Percentiles rank a stretch among this genome's conserved stretches.
These are phyloP conservation scores for Vipera latastei DNA, from an alignment of 2,797 vertebrate species.

Conservation along the genomic window DNA sequence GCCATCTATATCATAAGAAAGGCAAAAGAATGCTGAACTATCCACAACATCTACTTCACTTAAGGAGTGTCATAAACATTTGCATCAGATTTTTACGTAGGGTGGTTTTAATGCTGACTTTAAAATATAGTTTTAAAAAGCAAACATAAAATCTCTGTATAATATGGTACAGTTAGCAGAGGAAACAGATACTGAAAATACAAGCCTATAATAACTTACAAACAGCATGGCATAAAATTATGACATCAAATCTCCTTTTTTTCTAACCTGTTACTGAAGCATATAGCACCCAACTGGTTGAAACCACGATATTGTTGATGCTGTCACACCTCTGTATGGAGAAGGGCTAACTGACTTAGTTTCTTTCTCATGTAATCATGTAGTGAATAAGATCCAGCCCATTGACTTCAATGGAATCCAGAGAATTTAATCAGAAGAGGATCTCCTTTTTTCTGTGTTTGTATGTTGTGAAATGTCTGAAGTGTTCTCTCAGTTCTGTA, in stretches of 20 bases:
- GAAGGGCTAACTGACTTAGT: neutral
- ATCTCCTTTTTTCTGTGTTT: conserved; percentile 51
- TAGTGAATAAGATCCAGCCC: neutral
- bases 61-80: neutral
- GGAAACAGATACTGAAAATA: neutral
- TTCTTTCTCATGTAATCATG: neutral
- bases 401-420: conserved; percentile 29
- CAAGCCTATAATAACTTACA: neutral
- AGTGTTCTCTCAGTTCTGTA: conserved; percentile 63
- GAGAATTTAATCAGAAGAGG: neutral
- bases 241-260: neutral
- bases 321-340: neutral
- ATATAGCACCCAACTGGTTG: neutral
- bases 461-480: conserved; percentile 66
- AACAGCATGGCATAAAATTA: neutral
- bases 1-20: neutral
- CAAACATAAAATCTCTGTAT: neutral
- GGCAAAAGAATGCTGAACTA: neutral
- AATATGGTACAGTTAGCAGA: neutral
- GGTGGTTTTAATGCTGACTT: neutral
- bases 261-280: neutral
- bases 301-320: neutral
- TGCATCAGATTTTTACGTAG: neutral
- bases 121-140: neutral
- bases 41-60: neutral